phyloP scores from a whole-genome alignment of 1,140 invertebrate genomes.

The Drosophila pallidifrons region DNA sequence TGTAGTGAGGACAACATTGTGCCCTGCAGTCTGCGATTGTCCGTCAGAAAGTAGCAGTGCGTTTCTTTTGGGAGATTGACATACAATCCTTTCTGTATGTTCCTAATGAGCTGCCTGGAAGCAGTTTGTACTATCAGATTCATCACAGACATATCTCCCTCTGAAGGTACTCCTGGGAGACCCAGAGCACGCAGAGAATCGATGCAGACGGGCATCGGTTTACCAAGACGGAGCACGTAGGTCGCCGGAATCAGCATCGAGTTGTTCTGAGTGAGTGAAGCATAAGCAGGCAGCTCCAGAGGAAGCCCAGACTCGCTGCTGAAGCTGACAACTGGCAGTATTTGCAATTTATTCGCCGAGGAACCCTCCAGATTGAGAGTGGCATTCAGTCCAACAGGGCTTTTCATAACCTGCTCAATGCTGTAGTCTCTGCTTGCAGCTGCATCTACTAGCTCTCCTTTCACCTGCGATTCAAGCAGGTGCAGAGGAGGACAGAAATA shows the following conservation, averaged over 20 bases:
- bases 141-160: constrained; percentile 58
- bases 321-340: constrained; percentile 91
- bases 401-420: constrained; percentile 69
- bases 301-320: constrained; percentile 91
- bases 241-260: constrained; percentile 95
- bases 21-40: constrained; percentile 91
- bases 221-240: constrained; percentile 94
- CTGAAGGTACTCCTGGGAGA: constrained; percentile 31
- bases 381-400: constrained; percentile 90
- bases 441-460: constrained; percentile 16
- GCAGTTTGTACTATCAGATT: constrained; percentile 73
- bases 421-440: constrained; percentile 52
- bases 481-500: constrained; percentile 91
- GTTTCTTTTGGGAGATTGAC: constrained; percentile 95
- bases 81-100: constrained; percentile 82
- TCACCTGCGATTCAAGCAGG: constrained; percentile 37
- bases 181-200: constrained; percentile 53
- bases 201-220: constrained; percentile 91
- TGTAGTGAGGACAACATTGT: constrained; percentile 93
- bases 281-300: constrained; percentile 91
- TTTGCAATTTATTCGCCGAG: constrained; percentile 94
- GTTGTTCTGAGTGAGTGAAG: constrained; percentile 92
- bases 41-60: constrained; percentile 97
- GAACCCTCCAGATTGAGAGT: constrained; percentile 96
- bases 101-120: constrained; percentile 62